Percentiles rank a stretch among this genome's conserved stretches.
phyloP scores from a whole-genome alignment of 2,113 vertebrate species.

The Synodontis membranacea region DNA sequence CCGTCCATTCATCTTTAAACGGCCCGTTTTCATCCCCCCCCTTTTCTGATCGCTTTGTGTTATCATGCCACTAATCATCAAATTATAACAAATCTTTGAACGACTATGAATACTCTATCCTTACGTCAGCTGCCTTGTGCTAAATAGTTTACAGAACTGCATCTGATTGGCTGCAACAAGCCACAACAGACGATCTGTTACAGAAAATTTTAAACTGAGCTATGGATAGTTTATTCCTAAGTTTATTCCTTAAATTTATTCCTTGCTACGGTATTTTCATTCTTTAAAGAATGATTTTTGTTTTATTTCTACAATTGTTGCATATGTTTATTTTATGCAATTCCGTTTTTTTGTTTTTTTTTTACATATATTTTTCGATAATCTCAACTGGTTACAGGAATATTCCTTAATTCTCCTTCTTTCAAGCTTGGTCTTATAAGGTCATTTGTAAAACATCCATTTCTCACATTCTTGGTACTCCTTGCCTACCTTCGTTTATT shows the following conservation, averaged over 20 bases:
- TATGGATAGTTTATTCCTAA: no score
- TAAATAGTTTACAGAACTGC: neutral
- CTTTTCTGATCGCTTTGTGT: neutral
- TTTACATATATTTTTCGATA: neutral
- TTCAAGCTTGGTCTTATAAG: neutral
- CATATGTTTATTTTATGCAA: neutral
- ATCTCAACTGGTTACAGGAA: neutral
- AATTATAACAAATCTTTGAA: neutral
- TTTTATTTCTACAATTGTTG: neutral
- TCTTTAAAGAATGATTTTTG: neutral
- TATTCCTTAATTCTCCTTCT: neutral
- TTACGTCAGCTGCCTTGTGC: neutral
- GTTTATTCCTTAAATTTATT: no score
- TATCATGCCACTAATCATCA: neutral
- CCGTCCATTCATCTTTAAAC: neutral
- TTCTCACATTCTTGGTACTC: neutral
- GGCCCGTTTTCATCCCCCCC: neutral
- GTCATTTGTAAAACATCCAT: neutral
- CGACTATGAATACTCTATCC: neutral
- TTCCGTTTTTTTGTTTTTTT: no score
- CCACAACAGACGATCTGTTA: neutral
- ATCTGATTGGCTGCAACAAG: neutral
- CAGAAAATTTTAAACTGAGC: neutral
- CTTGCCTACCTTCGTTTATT: neutral
- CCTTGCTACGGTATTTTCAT: neutral